Conservation (phyloP, 2,113 vertebrate genomes). For the Oxyura jamaicensis region DNA sequence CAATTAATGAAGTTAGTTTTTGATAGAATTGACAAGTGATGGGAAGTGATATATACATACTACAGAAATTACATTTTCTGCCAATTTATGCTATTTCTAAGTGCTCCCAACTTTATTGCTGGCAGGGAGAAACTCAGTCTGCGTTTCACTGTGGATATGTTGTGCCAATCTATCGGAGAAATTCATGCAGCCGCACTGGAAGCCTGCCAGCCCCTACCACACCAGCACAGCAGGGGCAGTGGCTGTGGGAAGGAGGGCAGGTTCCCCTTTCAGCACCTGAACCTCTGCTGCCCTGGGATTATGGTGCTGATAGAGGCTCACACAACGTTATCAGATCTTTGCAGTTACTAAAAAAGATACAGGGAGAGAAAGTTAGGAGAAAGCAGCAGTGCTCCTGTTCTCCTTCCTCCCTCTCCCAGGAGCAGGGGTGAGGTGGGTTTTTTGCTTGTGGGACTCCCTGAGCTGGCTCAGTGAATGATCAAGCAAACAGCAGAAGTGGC, state of each 20-base stretch:
- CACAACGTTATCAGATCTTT: neutral
- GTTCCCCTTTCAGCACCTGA: neutral
- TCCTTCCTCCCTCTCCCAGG: neutral
- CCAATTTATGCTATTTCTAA: neutral
- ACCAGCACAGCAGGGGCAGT: neutral
- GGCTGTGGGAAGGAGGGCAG: neutral
- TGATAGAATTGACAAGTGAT: neutral
- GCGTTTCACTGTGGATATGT: accelerated
- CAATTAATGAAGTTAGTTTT: neutral
- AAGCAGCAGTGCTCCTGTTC: neutral
- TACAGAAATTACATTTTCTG: neutral
- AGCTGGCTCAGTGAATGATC: neutral
- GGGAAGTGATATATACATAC: neutral
- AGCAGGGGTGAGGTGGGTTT: neutral
- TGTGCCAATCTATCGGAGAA: neutral
- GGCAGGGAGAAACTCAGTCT: neutral
- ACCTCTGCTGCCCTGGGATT: neutral
- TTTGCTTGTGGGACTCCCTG: neutral
- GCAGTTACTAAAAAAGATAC: neutral
- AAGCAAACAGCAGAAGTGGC: neutral
- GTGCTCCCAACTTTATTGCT: neutral
- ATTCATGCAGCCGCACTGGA: neutral
- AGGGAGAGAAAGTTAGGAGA: neutral
- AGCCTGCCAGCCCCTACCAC: neutral
- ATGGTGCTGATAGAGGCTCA: neutral